phyloP scores from a whole-genome alignment of 2,888 invertebrate species.

The Polyploca ridens region DNA sequence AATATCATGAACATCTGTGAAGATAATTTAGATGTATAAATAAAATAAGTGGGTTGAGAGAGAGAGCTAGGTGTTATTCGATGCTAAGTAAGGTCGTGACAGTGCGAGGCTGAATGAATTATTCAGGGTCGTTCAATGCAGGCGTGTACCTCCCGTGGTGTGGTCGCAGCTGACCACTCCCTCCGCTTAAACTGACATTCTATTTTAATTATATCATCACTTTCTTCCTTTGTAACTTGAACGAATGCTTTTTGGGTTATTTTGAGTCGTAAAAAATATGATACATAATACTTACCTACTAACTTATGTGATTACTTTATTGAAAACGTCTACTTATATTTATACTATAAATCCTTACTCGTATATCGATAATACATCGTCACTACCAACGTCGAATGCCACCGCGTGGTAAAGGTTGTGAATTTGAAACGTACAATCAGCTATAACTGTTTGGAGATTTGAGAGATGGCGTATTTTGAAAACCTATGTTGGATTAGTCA shows the following conservation, averaged over 20 bases:
- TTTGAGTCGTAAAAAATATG: background rate
- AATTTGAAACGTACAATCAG: no score
- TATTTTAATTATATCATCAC: conserved; percentile 28
- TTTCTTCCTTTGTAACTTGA: background rate
- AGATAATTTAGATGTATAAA: background rate
- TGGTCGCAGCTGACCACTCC: conserved; percentile 51
- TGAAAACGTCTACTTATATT: no score
- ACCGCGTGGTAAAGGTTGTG: no score
- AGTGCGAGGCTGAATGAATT: conserved; percentile 65
- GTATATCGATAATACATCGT: no score
- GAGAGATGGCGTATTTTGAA: no score
- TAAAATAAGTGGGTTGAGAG: conserved; percentile 23
- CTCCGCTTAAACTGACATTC: conserved; percentile 30
- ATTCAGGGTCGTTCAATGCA: conserved; percentile 69
- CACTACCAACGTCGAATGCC: no score
- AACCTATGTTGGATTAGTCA: no score
- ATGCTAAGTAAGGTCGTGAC: conserved; percentile 58
- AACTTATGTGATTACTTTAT: no score
- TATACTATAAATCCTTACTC: no score
- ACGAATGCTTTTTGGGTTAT: background rate
- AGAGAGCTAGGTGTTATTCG: conserved; percentile 47
- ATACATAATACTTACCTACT: no score
- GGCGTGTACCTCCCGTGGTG: conserved; percentile 31
- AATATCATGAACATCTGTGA: conserved; percentile 23
- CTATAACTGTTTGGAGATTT: no score